phyloP scores from a whole-genome alignment of 2,113 vertebrate genomes.

The Odontophorus gujanensis region DNA sequence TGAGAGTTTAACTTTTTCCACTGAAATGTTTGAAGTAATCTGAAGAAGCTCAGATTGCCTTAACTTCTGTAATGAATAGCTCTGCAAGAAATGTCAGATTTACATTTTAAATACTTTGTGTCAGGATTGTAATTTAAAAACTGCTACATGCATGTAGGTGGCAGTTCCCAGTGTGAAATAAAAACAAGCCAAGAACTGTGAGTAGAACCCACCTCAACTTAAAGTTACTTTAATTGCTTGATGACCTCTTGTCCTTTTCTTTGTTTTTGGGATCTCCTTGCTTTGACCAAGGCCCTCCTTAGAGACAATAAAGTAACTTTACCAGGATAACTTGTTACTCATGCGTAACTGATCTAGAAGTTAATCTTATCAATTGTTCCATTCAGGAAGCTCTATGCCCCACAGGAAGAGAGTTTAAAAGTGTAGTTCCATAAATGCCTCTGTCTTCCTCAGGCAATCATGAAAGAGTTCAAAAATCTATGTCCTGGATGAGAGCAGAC shows the following conservation, averaged over 20 bases:
- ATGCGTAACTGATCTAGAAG: neutral
- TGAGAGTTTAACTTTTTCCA: neutral
- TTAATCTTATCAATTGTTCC: neutral
- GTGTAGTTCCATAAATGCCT: neutral
- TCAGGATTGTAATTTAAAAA: neutral
- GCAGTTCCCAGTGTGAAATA: neutral
- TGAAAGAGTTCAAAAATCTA: neutral
- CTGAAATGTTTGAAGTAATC: neutral
- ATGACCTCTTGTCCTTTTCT: neutral
- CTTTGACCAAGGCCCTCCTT: neutral
- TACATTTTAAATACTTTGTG: too few relatives aligned
- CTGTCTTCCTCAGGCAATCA: neutral
- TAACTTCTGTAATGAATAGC: neutral
- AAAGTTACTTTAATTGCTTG: neutral
- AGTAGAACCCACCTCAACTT: neutral
- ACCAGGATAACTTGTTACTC: neutral
- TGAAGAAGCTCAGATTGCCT: neutral
- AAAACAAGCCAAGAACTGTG: too few relatives aligned
- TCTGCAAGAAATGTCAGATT: neutral
- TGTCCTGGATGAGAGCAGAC: neutral
- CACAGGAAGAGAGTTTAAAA: neutral
- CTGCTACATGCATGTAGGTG: neutral
- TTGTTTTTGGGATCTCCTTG: neutral
- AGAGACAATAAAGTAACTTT: neutral
- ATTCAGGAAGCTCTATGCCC: neutral